Base-by-base conservation (phyloP, 1,140 invertebrate genomes). In the Trigoniulus corallinus region DNA sequence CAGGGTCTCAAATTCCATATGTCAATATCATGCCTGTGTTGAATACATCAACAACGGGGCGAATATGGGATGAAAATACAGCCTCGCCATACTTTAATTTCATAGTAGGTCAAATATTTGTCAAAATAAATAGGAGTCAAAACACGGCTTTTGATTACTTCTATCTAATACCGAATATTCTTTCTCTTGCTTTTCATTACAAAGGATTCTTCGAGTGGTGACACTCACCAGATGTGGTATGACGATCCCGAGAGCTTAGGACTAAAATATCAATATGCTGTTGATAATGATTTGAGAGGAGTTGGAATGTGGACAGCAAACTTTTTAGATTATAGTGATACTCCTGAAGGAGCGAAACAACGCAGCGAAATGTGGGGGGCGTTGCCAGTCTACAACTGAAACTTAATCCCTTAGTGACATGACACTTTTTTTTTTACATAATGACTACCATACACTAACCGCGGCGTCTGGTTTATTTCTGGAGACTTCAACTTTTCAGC, bases 291-390 rank as follows among this genome's bases (percentile, higher is more conserved):
- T 2, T 41, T 70, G 34, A 50, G 60, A n/a, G 68, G 68, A 13
- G 62, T 68, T 29, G 67, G 68, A 1, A 66, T 69, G 58, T 70
- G 67, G 67, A 61, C 67, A 44, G 61, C 64, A 21, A 65, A 69
- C 50, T 59, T 54, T 48, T 40, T 70, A 15, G 59, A 64, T 48
- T 62, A 62, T 47, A 48, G 10, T 18, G 21, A 54, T 44, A 7
- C 29, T 15, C 29, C 29, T 7, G 15, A 34, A 7, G 29, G 29
- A 7, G 29, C 15, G 7, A 7, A 34, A 15, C 29, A 34, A 15
- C 29, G 29, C 7, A 34, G 29, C 29, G 29, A 34, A 34, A 34
- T 34, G 29, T 34, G 29, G 29, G 29, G 29, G 15, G 29, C 29
- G 15, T 15, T 34, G 15, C 29, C 29, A 7, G 29, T 34, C 7